Percentiles rank a stretch among this genome's conserved stretches.
These are phyloP conservation scores for Aspiorhynchus laticeps DNA, from an alignment of 2,113 vertebrate species.

Conservation along the genomic window DNA sequence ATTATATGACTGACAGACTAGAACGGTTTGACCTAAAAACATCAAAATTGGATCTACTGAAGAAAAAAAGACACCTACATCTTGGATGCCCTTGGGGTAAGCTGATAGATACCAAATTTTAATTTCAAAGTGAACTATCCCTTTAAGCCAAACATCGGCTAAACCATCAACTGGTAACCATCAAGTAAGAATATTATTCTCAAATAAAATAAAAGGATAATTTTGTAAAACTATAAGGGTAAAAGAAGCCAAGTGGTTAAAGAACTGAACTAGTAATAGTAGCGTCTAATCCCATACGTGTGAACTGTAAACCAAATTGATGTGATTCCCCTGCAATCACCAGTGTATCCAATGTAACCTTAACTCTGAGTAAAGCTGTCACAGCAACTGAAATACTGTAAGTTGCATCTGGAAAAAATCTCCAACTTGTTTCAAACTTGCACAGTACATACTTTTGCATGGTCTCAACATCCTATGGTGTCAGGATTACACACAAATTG, in stretches of 20 bases:
- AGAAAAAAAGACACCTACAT: too few species aligned
- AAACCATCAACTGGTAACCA: neutral
- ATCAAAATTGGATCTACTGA: too few species aligned
- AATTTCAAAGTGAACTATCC: too few species aligned
- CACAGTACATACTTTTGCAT: conserved; percentile 1
- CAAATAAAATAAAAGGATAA: too few species aligned
- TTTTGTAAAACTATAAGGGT: neutral
- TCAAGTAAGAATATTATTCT: neutral
- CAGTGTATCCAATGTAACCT: neutral
- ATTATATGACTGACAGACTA: too few species aligned
- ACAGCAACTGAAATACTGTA: neutral
- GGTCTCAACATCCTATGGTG: neutral
- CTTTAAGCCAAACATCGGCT: neutral
- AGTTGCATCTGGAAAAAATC: neutral
- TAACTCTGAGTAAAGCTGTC: neutral
- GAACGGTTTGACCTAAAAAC: too few species aligned
- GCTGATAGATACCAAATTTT: too few species aligned
- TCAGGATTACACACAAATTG: conserved; percentile 17
- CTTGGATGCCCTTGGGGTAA: too few species aligned
- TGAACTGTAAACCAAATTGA: neutral
- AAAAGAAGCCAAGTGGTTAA: neutral
- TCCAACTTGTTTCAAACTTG: conserved; percentile 26
- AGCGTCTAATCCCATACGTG: neutral
- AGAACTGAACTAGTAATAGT: neutral
- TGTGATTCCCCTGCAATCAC: neutral